These are phyloP conservation scores for Yponomeuta evonymella DNA, from an alignment of 2,888 invertebrate species.

Conservation along the genomic window DNA sequence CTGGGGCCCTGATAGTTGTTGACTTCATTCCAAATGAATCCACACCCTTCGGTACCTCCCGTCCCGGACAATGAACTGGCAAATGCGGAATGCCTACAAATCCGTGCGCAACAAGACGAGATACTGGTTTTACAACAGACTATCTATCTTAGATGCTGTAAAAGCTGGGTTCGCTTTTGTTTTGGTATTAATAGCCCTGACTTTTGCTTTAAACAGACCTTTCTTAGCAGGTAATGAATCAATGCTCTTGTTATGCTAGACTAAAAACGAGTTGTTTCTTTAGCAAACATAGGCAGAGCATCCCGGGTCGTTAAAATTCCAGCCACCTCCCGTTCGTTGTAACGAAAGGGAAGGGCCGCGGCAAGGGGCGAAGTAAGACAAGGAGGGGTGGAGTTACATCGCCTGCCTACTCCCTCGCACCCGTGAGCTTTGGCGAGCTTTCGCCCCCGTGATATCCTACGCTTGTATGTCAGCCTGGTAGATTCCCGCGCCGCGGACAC, in stretches of 20 bases:
- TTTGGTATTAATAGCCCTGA: neutral
- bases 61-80: conserved; percentile 36
- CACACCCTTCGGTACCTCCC: conserved; percentile 69
- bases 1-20: conserved; percentile 73
- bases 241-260: neutral
- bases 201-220: neutral
- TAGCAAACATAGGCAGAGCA: neutral
- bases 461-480: conserved; percentile 54
- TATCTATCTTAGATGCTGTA: neutral
- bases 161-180: neutral
- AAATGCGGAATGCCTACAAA: conserved; percentile 14
- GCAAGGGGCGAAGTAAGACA: conserved; percentile 32
- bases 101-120: neutral
- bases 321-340: neutral
- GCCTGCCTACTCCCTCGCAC: conserved; percentile 46
- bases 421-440: conserved; percentile 61
- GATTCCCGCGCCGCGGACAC: conserved; percentile 65
- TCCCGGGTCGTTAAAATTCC: neutral
- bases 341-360: neutral
- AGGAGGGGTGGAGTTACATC: conserved; percentile 33
- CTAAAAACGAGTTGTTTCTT: neutral
- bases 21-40: conserved; percentile 75
- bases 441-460: conserved; percentile 33
- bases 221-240: neutral
- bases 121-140: neutral